Base-by-base conservation (phyloP, 2,113 vertebrate species). In the Corvus cornix region DNA sequence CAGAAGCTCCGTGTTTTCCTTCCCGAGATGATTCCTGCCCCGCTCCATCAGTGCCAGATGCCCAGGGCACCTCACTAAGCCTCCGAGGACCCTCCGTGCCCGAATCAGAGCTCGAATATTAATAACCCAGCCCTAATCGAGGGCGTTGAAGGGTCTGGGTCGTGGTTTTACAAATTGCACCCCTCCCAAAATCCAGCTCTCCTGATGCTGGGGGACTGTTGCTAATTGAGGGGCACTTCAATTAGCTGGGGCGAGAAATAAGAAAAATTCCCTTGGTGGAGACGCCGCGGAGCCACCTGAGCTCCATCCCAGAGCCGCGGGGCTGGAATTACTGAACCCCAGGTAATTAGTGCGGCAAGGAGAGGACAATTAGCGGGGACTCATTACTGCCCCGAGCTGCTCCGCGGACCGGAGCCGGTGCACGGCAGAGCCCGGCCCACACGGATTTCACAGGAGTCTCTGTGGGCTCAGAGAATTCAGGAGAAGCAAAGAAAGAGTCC, bases 311-410 rank as follows among this genome's bases (percentile, higher is more conserved):
- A 12, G 87, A 64, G 70, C 62, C 2, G 19, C 2, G 5, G 7
- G 55, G 80, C 73, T 91, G 80, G 21, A 76, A 63, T 9, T 2
- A 43, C 58, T 23, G 53, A 75, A 49, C 58, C 64, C 49, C 63
- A 31, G 84, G 83, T 96, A 92, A 96, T 96, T 89, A 95, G 89
- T 10, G 69, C 93, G 46, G 93, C 89, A 58, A 17, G 77, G 78
- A 74, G 35, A 59, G 58, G 73, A 27, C 81, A 92, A 89, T 62
- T 68, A 96, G 59, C 80, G 13, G 72, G 48, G 79, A 79, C 27
- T 96, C 70, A 60, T 95, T 83, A 88, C 35, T 2, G 79, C 58
- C 12, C 76, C 5, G 60, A 46, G 81, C 70, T 43, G 89, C 72
- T 70, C 51, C 4, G 83, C 6, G 85, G 88, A 4, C 27, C 1